phyloP scores from a whole-genome alignment of 2,797 vertebrate genomes.

The Neosilurus mollespiculum region DNA sequence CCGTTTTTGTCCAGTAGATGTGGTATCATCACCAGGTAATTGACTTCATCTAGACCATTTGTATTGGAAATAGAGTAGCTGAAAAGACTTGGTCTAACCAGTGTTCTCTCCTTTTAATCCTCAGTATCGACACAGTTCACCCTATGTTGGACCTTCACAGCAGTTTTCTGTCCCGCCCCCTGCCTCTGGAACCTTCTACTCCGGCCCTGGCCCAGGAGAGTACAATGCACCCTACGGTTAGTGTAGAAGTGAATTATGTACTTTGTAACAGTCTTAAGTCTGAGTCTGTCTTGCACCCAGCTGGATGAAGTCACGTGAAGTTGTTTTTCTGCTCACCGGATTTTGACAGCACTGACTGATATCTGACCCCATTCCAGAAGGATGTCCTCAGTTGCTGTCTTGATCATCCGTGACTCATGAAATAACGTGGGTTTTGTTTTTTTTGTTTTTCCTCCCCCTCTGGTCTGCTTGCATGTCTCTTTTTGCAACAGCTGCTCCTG shows the following conservation, averaged over 20 bases:
- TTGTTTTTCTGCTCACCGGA: constrained; percentile 32
- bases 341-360: constrained; percentile 27
- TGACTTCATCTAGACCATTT: neutral
- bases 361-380: constrained; percentile 30
- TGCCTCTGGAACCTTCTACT: constrained; percentile 89
- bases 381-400: constrained; percentile 31
- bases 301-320: constrained; percentile 39
- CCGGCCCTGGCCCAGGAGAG: constrained; percentile 92
- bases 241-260: constrained; percentile 45
- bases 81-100: neutral
- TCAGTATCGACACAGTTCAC: constrained; percentile 93
- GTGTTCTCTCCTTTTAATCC: neutral
- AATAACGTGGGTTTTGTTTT: neutral
- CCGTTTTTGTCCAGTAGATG: neutral
- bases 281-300: constrained; percentile 9
- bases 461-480: constrained; percentile 35
- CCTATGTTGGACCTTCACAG: constrained; percentile 90
- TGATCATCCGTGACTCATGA: constrained; percentile 38
- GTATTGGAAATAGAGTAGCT: neutral
- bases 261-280: neutral
- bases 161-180: constrained; percentile 94
- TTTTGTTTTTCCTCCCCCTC: constrained; percentile 57
- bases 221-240: constrained; percentile 91
- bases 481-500: constrained; percentile 71
- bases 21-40: neutral